Evolutionary conservation across 2,113 vertebrate species (phyloP), one percentile per base, ranked within the genome.

Genomic region (Heteronetta atricapilla): DNA sequence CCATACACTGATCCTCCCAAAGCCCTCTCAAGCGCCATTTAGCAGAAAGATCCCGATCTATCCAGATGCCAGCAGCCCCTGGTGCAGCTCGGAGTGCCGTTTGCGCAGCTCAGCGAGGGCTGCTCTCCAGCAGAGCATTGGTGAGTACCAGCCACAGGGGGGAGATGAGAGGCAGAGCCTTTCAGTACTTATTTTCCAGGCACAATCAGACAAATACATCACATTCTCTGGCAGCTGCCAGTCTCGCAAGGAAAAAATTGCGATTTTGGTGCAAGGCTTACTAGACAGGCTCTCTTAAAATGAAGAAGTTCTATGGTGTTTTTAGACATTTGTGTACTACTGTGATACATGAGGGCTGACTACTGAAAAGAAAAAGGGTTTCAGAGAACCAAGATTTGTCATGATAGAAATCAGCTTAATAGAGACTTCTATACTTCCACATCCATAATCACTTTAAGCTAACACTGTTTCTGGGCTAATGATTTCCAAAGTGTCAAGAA

Each of bases 301-400:
- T 3, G 23, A 28, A 10, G 25, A 18, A 68, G 55, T 31, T 80
- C 74, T 5, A 3, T 15, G 20, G 22, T 15, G 31, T 10, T 67
- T 46, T 25, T 5, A 52, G 73, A 6, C 20, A 3, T n/a, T 25
- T 2, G 2, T 3, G 38, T 4, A 2, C 6, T 2, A 0, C 63
- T 31, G 50, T 5, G 53, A 19, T 1, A 3, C 26, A 1, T 0
- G 6, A 28, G 17, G 4, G 17, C 38, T 73, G 62, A 40, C 12
- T 9, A 1, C 13, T 0, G 5, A 10, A 4, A 8, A 6, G 12
- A 15, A 15, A 48, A 9, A 38, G 12, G 13, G 3, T 1, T 58
- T 53, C 3, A 28, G 22, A 78, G 64, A 40, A 74, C 2, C 22
- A 58, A 19, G 73, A 25, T 11, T 55, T 60, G 38, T 48, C 52